Evolutionary conservation across 2,888 invertebrate species (phyloP).

Genomic region (Tenthredo distinguenda): DNA sequence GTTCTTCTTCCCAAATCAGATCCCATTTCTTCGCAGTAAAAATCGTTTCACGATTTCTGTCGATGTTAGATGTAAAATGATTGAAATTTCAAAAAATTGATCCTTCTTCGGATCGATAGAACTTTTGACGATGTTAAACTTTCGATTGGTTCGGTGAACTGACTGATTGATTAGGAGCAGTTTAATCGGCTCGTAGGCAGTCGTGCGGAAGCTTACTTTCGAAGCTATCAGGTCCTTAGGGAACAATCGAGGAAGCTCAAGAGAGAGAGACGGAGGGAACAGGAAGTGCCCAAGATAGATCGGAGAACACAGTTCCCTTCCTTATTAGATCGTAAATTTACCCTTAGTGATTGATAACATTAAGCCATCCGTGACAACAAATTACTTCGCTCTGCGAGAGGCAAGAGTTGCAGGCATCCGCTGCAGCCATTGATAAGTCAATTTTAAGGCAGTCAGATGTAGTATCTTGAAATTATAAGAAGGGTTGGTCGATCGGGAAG

Average conservation of each 20-base stretch:
- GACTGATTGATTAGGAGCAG: constrained; percentile 57
- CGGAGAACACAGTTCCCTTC: constrained; percentile 68
- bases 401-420: constrained; percentile 15
- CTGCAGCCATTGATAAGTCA: neutral
- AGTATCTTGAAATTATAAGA: neutral
- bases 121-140: neutral
- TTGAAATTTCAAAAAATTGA: neutral
- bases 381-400: neutral
- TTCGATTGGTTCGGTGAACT: constrained; percentile 51
- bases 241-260: constrained; percentile 51
- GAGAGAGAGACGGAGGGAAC: constrained; percentile 24
- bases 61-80: no score
- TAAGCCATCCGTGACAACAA: constrained; percentile 63
- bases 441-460: neutral
- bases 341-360: constrained; percentile 73
- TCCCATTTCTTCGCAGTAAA: neutral
- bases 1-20: neutral
- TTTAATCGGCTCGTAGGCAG: constrained; percentile 48
- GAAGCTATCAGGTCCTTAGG: constrained; percentile 34
- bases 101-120: neutral
- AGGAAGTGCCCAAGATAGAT: constrained; percentile 65
- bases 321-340: constrained; percentile 74
- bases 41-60: neutral
- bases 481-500: neutral
- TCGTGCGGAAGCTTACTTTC: constrained; percentile 52